These are phyloP conservation scores for Clarias pachynema DNA, from an alignment of 2,797 vertebrate species.

Conservation along the genomic window DNA sequence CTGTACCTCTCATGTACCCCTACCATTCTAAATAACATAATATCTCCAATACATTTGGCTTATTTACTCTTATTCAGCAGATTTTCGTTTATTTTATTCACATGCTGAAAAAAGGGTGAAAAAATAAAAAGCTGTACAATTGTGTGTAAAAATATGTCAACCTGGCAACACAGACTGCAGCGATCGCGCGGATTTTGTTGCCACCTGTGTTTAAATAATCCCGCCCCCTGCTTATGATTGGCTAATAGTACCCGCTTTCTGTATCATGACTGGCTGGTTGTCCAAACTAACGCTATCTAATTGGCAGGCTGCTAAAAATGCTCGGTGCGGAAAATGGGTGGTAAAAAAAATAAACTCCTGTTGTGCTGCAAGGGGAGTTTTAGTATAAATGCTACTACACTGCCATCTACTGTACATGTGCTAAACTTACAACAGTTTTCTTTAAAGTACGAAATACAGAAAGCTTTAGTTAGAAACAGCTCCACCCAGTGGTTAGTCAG, in stretches of 20 bases:
- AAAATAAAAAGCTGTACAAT: neutral
- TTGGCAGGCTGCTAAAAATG: neutral
- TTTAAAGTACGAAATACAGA: neutral
- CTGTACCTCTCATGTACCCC: neutral
- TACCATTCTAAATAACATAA: neutral
- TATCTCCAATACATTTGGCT: neutral
- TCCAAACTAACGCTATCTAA: neutral
- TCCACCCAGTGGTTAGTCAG: no score
- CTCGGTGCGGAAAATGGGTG: neutral
- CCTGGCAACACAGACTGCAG: constrained; percentile 7
- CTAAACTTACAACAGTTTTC: neutral
- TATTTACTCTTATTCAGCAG: neutral
- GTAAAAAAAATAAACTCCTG: neutral
- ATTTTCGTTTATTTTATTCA: neutral
- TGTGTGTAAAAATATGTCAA: neutral
- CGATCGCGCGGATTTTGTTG: neutral
- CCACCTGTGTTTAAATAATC: neutral
- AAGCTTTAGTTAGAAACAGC: no score
- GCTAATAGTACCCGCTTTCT: neutral
- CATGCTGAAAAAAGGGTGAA: neutral
- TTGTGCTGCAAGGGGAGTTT: neutral
- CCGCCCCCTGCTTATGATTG: neutral
- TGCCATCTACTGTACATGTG: constrained; percentile 18
- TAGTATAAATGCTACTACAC: neutral
- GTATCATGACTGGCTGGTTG: neutral